Evolutionary conservation across 2,113 vertebrate species (phyloP).

Genomic region (Pan troglodytes): NHGRI_mPanTro3-v2.1_pri NC_072401.2:25926501-25927000

Average conservation of each 20-base stretch:
- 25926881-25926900: background rate
- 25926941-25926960: background rate
- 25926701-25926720: background rate
- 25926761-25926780: background rate
- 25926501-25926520: background rate
- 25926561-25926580: background rate
- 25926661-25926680: background rate
- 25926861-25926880: background rate
- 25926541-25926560: background rate
- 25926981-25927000: background rate
- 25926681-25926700: background rate
- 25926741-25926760: background rate
- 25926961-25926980: background rate
- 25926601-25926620: background rate
- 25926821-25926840: background rate
- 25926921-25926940: background rate
- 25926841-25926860: fast-evolving
- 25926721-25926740: background rate
- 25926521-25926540: background rate
- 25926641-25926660: background rate
- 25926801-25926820: background rate
- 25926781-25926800: background rate
- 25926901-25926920: fast-evolving
- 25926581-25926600: background rate
- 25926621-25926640: background rate